These are phyloP conservation scores for Ceratina japonica DNA, from an alignment of 1,140 invertebrate genomes.

Conservation along the genomic window DNA sequence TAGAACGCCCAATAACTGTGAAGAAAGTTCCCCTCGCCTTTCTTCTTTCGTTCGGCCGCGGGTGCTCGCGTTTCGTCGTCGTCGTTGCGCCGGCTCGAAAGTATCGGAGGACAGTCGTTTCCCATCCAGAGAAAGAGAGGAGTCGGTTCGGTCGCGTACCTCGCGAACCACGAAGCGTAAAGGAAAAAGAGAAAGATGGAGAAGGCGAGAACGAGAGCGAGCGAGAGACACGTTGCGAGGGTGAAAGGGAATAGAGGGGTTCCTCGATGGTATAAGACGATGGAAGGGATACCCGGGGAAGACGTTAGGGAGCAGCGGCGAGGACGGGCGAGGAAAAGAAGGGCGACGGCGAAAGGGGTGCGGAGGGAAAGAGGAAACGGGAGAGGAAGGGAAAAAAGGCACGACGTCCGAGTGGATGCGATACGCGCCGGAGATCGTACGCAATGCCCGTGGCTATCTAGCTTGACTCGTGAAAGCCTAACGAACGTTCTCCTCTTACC, in stretches of 20 bases:
- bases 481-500: slow-evolving; percentile 51
- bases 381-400: slow-evolving; percentile 49
- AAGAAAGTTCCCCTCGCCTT: background rate
- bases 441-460: slow-evolving; percentile 57
- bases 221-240: slow-evolving; percentile 25
- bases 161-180: slow-evolving; percentile 54
- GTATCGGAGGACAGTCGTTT: slow-evolving; percentile 47
- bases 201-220: background rate
- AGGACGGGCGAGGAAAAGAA: background rate
- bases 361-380: background rate
- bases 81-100: slow-evolving; percentile 37
- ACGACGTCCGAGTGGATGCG: slow-evolving; percentile 52
- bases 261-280: slow-evolving; percentile 26
- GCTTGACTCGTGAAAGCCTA: slow-evolving; percentile 63
- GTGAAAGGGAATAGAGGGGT: slow-evolving; percentile 8
- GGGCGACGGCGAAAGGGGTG: background rate
- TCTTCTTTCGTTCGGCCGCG: background rate
- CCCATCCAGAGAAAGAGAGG: slow-evolving; percentile 58
- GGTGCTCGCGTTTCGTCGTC: slow-evolving; percentile 35
- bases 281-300: slow-evolving; percentile 21
- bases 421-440: slow-evolving; percentile 64
- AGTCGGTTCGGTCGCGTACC: slow-evolving; percentile 51
- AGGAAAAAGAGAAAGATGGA: slow-evolving; percentile 50
- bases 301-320: background rate
- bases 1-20: background rate